These are phyloP conservation scores for Holotrichia oblita DNA, from an alignment of 1,140 invertebrate genomes.

Conservation along the genomic window DNA sequence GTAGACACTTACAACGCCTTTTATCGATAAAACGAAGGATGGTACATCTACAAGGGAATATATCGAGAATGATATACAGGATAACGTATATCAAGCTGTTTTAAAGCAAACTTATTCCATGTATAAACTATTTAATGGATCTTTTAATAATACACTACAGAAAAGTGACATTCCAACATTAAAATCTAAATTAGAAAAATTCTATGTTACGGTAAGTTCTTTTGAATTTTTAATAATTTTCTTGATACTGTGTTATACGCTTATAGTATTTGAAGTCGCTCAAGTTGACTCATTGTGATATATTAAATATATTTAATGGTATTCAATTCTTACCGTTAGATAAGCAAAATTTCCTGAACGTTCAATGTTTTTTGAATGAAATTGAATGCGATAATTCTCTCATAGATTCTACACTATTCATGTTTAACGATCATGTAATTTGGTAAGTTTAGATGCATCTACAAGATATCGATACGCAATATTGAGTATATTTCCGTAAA, in stretches of 20 bases:
- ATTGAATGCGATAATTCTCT: conserved; percentile 81
- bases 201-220: conserved; percentile 71
- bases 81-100: conserved; percentile 77
- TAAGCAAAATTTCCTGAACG: conserved; percentile 85
- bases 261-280: conserved; percentile 81
- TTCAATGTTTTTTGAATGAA: conserved; percentile 89
- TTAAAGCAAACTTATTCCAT: conserved; percentile 78
- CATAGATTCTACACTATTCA: conserved; percentile 83
- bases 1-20: conserved; percentile 77
- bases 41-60: conserved; percentile 75
- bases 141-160: conserved; percentile 69
- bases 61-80: conserved; percentile 79
- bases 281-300: conserved; percentile 78
- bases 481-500: no score
- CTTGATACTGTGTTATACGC: background rate
- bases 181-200: conserved; percentile 71
- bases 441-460: conserved; percentile 64
- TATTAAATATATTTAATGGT: conserved; percentile 88
- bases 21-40: conserved; percentile 72
- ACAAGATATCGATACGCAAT: no score
- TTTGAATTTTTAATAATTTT: background rate
- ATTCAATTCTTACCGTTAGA: conserved; percentile 90
- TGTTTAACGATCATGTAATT: conserved; percentile 90
- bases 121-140: conserved; percentile 80
- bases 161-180: conserved; percentile 66